Evolutionary conservation across 2,888 invertebrate species (phyloP).

Genomic region (Microplitis deprimator): DNA sequence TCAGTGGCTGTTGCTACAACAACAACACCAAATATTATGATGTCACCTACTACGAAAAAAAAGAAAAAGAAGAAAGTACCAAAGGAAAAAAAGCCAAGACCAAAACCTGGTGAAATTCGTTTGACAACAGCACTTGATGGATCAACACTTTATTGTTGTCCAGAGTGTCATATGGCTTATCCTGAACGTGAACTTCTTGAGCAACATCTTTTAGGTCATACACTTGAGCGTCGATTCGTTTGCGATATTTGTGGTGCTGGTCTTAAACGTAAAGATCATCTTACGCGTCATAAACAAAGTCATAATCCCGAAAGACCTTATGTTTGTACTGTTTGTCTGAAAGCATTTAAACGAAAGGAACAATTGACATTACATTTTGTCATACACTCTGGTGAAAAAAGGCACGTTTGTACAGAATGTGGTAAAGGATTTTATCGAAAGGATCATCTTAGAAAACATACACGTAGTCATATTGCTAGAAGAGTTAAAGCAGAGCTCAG

Average conservation of each 20-base stretch:
- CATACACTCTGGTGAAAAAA: slow-evolving; percentile 91
- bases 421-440: slow-evolving; percentile 92
- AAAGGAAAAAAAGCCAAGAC: slow-evolving; percentile 86
- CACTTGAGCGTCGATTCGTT: slow-evolving; percentile 86
- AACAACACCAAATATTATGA: slow-evolving; percentile 65
- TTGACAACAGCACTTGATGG: slow-evolving; percentile 86
- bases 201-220: slow-evolving; percentile 89
- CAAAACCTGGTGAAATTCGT: slow-evolving; percentile 88
- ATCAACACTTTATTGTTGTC: slow-evolving; percentile 88
- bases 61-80: slow-evolving; percentile 85
- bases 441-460: slow-evolving; percentile 89
- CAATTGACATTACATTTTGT: slow-evolving; percentile 91
- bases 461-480: slow-evolving; percentile 87
- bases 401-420: slow-evolving; percentile 89
- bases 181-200: slow-evolving; percentile 88
- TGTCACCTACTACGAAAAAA: slow-evolving; percentile 76
- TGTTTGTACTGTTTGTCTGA: slow-evolving; percentile 89
- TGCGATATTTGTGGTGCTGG: slow-evolving; percentile 93
- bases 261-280: slow-evolving; percentile 87
- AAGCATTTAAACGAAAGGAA: slow-evolving; percentile 91
- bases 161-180: slow-evolving; percentile 92
- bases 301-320: slow-evolving; percentile 92
- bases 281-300: slow-evolving; percentile 89
- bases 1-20: slow-evolving; percentile 70
- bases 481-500: slow-evolving; percentile 89